Conservation (phyloP, 1,140 invertebrate species). For the Oppia nitens region DNA sequence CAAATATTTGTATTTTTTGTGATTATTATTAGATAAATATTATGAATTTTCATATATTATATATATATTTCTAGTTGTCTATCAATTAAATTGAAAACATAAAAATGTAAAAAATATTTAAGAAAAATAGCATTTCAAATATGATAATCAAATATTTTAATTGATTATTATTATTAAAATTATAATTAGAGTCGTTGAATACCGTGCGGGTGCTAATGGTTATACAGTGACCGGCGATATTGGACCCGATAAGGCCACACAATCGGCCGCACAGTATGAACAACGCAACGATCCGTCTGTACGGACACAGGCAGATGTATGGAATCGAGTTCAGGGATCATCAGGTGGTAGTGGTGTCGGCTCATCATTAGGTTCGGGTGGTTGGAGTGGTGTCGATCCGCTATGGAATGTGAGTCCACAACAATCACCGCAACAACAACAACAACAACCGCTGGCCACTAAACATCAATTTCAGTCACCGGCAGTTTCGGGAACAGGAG, state of each 20-base stretch:
- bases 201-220: constrained; percentile 13
- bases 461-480: too few species aligned
- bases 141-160: not conserved
- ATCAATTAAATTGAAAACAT: not conserved
- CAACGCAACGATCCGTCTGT: constrained; percentile 5
- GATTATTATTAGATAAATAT: too few species aligned
- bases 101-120: not conserved
- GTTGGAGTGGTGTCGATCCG: not conserved
- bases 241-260: constrained; percentile 10
- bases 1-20: too few species aligned
- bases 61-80: not conserved
- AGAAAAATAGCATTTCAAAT: not conserved
- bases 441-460: not conserved
- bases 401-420: not conserved
- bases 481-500: not conserved
- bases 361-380: not conserved
- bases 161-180: not conserved
- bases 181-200: constrained; percentile 16
- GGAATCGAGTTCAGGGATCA: not conserved
- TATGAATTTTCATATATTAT: not conserved
- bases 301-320: constrained; percentile 4
- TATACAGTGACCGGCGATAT: constrained; percentile 12
- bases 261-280: not conserved
- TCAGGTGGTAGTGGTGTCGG: not conserved
- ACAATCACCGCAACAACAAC: not conserved